Conservation (phyloP, 1,140 invertebrate genomes). For the Stegodyphus mimosarum region DNA sequence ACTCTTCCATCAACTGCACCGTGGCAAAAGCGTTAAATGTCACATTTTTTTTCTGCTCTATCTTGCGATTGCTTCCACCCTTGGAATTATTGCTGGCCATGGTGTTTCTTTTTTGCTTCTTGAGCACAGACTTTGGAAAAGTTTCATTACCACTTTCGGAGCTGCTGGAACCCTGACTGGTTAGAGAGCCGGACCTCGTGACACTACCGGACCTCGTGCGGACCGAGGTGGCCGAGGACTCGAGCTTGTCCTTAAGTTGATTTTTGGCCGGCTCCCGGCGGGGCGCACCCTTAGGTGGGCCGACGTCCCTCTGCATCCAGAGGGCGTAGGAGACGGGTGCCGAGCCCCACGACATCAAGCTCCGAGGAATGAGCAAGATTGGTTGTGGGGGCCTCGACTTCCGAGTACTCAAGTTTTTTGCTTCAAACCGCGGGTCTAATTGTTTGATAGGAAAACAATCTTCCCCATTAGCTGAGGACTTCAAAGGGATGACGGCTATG, state of each 20-base stretch:
- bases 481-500: neutral
- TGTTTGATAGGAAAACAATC: neutral
- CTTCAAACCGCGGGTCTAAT: neutral
- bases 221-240: neutral
- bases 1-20: conserved; percentile 59
- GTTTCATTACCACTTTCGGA: conserved; percentile 50
- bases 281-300: neutral
- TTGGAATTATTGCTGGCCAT: neutral
- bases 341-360: conserved; percentile 16
- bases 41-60: conserved; percentile 56
- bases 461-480: neutral
- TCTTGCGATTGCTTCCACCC: conserved; percentile 12
- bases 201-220: conserved; percentile 17
- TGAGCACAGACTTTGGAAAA: conserved; percentile 58
- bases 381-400: neutral
- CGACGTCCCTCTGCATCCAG: conserved; percentile 49
- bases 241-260: neutral
- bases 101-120: conserved; percentile 50
- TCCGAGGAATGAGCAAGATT: conserved; percentile 20
- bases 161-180: conserved; percentile 52
- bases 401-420: neutral
- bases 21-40: conserved; percentile 60
- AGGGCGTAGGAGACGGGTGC: conserved; percentile 51
- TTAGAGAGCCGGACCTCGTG: conserved; percentile 59
- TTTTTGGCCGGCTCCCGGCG: neutral